Conservation (phyloP, 2,888 invertebrate species). For the Agrotis ipsilon region DNA sequence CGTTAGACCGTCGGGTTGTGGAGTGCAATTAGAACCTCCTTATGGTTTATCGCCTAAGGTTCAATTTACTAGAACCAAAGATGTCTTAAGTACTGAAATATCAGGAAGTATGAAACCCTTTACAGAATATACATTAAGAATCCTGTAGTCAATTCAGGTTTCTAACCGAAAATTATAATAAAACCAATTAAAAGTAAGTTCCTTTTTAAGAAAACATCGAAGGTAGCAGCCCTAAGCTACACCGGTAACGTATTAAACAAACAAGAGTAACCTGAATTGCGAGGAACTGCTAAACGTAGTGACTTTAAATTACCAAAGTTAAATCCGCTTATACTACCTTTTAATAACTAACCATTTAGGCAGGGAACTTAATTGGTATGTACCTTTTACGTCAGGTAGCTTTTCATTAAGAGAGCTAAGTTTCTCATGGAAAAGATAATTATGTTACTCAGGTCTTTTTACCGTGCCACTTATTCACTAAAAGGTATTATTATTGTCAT, state of each 20-base stretch:
- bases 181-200: too few species aligned
- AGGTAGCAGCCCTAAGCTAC: constrained; percentile 25
- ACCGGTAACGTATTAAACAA: constrained; percentile 42
- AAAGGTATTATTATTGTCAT: background rate
- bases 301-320: constrained; percentile 51
- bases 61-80: background rate
- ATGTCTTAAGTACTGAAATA: background rate
- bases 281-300: constrained; percentile 32
- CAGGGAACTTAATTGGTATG: background rate
- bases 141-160: too few species aligned
- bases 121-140: background rate
- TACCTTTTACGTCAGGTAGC: background rate
- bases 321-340: constrained; percentile 34
- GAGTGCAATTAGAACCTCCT: constrained; percentile 17
- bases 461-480: background rate
- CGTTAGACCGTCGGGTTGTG: constrained; percentile 5
- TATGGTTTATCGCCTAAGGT: constrained; percentile 10
- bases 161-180: too few species aligned
- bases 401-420: background rate
- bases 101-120: background rate
- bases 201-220: background rate
- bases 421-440: background rate
- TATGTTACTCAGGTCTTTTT: background rate
- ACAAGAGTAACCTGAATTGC: constrained; percentile 38
- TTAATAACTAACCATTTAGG: constrained; percentile 20